Evolutionary conservation across 2,797 vertebrate genomes (phyloP).

Genomic region (Microcaecilia unicolor): DNA sequence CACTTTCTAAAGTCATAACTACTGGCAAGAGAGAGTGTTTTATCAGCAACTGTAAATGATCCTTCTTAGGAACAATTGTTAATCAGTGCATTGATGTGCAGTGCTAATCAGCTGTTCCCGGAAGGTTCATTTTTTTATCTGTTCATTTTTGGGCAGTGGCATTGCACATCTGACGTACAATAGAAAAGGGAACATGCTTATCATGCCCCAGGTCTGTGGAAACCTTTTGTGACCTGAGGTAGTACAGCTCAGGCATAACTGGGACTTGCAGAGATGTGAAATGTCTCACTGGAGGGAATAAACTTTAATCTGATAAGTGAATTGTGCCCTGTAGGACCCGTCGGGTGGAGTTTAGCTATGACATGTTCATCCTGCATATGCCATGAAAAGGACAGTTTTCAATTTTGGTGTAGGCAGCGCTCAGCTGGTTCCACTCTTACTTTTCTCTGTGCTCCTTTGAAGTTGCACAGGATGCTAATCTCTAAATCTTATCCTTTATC

Average conservation of each 20-base stretch:
- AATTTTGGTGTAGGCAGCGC: too few relatives aligned
- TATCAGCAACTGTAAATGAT: background rate
- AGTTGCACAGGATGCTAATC: too few relatives aligned
- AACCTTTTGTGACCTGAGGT: background rate
- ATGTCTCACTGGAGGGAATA: background rate
- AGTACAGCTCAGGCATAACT: background rate
- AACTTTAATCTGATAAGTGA: background rate
- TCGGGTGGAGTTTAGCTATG: background rate
- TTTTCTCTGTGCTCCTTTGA: too few relatives aligned
- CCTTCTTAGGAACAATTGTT: slow-evolving; percentile 13
- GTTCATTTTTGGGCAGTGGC: slow-evolving; percentile 7
- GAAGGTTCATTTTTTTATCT: background rate
- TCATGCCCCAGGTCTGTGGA: background rate
- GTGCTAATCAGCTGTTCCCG: background rate
- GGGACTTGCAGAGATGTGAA: background rate
- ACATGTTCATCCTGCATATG: background rate
- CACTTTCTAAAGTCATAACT: slow-evolving; percentile 4
- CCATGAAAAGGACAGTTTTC: background rate
- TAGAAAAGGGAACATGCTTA: slow-evolving; percentile 27
- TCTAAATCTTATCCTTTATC: too few relatives aligned
- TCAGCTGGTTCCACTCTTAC: too few relatives aligned
- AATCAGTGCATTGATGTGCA: background rate
- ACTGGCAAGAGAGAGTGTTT: background rate
- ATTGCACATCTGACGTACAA: slow-evolving; percentile 15
- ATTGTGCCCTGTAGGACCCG: slow-evolving; percentile 2